Evolutionary conservation across 2,797 vertebrate species (phyloP), one percentile per base, ranked within the genome.

Genomic region (Anas flavirostris): DNA sequence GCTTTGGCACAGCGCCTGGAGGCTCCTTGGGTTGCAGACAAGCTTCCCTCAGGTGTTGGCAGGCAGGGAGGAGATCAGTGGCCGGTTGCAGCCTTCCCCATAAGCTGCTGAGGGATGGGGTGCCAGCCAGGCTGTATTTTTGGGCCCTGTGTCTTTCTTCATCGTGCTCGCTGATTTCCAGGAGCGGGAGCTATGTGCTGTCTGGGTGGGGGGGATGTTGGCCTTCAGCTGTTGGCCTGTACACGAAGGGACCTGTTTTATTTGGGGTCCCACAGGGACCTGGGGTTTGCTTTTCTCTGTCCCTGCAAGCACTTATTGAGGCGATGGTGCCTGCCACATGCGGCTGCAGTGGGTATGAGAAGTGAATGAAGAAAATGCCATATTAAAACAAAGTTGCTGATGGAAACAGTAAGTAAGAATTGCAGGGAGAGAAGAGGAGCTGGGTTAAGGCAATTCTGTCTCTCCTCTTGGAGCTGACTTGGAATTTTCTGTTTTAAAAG

Each of bases 401-500:
- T 59, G 48, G 64, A 60, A 82, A 58, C 33, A 63, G 64, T 66
- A 81, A 93, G 72, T 62, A 90, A 56, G 41, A 68, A 88, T 95
- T 86, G 55, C 44, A 82, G 44, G 41, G 44, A 93, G 75, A 91
- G 53, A 52, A 68, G 77, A 92, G 60, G 53, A 91, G 62, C 63
- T 85, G 53, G 23, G 39, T 90, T 72, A 78, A 80, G 75, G 78
- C 75, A 80, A 41, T 90, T 92, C 37, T 76, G 64, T 75, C 73
- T 85, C 55, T 83, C 82, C 50, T 91, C 85, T 86, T 95, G 62
- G 62, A 73, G 52, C 55, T 93, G 79, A 77, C 53, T 79, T 83
- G 80, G 77, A 96, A 93, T 95, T 94, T 88, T 83, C 77, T 75
- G 82, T 90, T 95, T 88, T 63, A 82, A 92, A 83, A 88, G 37